phyloP scores from a whole-genome alignment of 2,888 invertebrate species.

The Hylaea fasciaria region DNA sequence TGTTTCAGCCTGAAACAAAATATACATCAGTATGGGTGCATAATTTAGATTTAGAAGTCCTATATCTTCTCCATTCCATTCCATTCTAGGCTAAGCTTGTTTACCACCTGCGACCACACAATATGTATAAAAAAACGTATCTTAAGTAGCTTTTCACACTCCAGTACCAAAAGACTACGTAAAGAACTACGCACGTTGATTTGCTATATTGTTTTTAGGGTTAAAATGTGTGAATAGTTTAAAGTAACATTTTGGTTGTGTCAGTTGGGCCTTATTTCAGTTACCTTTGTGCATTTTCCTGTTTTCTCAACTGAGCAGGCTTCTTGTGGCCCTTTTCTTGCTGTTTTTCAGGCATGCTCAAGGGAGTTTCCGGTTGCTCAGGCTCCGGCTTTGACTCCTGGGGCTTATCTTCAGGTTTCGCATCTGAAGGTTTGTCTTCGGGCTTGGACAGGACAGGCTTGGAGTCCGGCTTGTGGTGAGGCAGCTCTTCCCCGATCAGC shows the following conservation, averaged over 20 bases:
- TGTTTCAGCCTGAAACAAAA: conserved; percentile 75
- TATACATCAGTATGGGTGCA: not conserved
- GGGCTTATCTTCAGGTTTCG: conserved; percentile 31
- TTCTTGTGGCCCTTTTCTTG: conserved; percentile 64
- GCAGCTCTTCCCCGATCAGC: conserved; percentile 10
- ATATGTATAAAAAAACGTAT: not conserved
- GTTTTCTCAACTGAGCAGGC: conserved; percentile 59
- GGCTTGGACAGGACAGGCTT: conserved; percentile 38
- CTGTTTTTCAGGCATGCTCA: conserved; percentile 21
- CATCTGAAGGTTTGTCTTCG: conserved; percentile 25
- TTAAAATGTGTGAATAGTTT: too few species aligned
- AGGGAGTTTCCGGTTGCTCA: conserved; percentile 26
- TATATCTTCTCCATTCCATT: too few species aligned
- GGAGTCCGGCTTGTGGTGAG: conserved; percentile 35
- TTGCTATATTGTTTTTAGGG: too few species aligned
- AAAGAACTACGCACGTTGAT: too few species aligned
- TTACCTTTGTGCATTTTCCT: conserved; percentile 75
- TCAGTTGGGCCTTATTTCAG: not conserved
- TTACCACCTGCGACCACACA: too few species aligned
- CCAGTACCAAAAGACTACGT: too few species aligned
- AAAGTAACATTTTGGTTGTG: too few species aligned
- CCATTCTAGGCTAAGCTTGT: too few species aligned
- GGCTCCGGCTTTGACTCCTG: conserved; percentile 41
- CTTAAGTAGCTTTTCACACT: not conserved
- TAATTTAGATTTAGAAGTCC: not conserved